Evolutionary conservation across 2,888 invertebrate genomes (phyloP).

Genomic region (Tiliacea aurago): DNA sequence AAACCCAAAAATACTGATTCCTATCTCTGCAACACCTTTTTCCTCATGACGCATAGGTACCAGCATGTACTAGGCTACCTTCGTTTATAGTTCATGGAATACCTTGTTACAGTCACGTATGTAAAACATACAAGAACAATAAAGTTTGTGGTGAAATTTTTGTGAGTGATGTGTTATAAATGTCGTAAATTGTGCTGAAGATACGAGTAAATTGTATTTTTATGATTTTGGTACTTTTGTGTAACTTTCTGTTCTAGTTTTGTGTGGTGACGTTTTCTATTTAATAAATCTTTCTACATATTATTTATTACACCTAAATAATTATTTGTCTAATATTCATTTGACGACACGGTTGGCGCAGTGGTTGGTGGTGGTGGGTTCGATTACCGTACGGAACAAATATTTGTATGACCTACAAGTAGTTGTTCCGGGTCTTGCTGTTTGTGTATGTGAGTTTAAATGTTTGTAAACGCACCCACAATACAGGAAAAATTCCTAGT

Average conservation of each 20-base stretch:
- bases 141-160: slow-evolving; percentile 50
- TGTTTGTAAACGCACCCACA: too few relatives aligned
- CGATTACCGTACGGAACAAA: too few relatives aligned
- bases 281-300: too few relatives aligned
- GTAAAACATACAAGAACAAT: slow-evolving; percentile 45
- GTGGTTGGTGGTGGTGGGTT: too few relatives aligned
- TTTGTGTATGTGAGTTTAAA: too few relatives aligned
- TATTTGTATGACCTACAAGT: too few relatives aligned
- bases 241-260: slow-evolving; percentile 2
- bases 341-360: too few relatives aligned
- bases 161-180: slow-evolving; percentile 17
- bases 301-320: too few relatives aligned
- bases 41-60: slow-evolving; percentile 43
- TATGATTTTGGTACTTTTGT: background rate
- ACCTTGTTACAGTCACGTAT: slow-evolving; percentile 48
- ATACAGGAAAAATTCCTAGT: too few relatives aligned
- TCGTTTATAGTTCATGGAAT: slow-evolving; percentile 45
- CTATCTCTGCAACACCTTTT: slow-evolving; percentile 24
- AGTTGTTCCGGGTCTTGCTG: too few relatives aligned
- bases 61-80: slow-evolving; percentile 49
- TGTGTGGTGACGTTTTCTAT: background rate
- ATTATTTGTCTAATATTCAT: too few relatives aligned
- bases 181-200: slow-evolving; percentile 22
- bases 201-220: background rate
- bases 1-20: slow-evolving; percentile 23